Evolutionary conservation across 2,797 vertebrate genomes (phyloP).

Genomic region (Saxicola maurus): DNA sequence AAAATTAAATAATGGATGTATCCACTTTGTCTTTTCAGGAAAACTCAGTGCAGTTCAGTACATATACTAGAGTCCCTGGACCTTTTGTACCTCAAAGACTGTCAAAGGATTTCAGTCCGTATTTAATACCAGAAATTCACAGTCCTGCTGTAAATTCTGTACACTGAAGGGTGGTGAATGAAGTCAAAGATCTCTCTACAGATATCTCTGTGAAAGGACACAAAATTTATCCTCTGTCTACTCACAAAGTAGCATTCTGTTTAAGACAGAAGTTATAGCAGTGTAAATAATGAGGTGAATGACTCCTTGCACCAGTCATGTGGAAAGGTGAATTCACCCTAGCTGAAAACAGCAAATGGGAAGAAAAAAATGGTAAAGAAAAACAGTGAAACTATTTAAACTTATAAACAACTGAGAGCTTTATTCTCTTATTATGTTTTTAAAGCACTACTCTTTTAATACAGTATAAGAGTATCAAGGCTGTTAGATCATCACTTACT

Average conservation of each 20-base stretch:
- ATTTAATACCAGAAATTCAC: background rate
- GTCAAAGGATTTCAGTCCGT: background rate
- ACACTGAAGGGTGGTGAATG: background rate
- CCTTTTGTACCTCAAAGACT: background rate
- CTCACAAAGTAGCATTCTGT: background rate
- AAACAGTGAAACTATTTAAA: background rate
- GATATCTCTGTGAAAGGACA: background rate
- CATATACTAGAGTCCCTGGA: background rate
- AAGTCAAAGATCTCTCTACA: background rate
- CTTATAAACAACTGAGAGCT: background rate
- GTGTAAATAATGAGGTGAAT: background rate
- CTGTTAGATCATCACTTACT: background rate
- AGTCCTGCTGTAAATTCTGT: background rate
- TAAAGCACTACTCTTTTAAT: background rate
- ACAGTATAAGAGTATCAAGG: background rate
- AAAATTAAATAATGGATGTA: background rate
- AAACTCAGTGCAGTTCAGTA: background rate
- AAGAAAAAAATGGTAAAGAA: background rate
- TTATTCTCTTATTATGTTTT: background rate
- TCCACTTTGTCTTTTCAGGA: background rate
- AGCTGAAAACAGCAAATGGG: background rate
- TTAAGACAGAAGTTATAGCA: background rate
- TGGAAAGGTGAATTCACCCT: background rate
- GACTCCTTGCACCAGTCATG: background rate
- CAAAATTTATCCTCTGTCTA: background rate